A percentile compares a stretch with the other conserved stretches of the same genome.
These are phyloP conservation scores for Bugula neritina DNA, from an alignment of 2,888 invertebrate genomes.

Conservation along the genomic window DNA sequence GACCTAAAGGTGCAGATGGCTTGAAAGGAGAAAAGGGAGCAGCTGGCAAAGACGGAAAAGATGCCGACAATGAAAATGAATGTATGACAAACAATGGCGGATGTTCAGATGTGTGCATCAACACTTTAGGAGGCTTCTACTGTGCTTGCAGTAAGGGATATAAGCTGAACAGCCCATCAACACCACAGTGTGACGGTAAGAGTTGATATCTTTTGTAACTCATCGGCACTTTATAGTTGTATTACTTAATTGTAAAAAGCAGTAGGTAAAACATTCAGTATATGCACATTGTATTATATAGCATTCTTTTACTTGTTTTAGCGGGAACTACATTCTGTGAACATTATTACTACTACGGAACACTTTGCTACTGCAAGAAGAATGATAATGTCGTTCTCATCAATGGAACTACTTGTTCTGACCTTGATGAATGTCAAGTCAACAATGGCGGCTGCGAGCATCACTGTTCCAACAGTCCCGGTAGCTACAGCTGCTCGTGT, in stretches of 20 bases:
- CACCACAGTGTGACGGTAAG: slow-evolving; percentile 8
- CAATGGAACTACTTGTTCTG: slow-evolving; percentile 10
- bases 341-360: slow-evolving; percentile 24
- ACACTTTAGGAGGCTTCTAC: slow-evolving; percentile 14
- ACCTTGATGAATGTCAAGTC: neutral
- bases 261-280: too few relatives aligned
- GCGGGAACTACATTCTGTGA: slow-evolving; percentile 14
- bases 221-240: too few relatives aligned
- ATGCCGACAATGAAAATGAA: slow-evolving; percentile 23
- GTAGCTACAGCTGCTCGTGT: slow-evolving; percentile 17
- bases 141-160: slow-evolving; percentile 14
- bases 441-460: slow-evolving; percentile 22
- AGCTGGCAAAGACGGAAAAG: slow-evolving; percentile 26
- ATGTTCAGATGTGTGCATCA: slow-evolving; percentile 21
- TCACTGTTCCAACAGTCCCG: neutral
- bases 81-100: slow-evolving; percentile 20
- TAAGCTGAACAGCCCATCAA: neutral
- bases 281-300: too few relatives aligned
- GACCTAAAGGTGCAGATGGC: slow-evolving; percentile 28
- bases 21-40: slow-evolving; percentile 24
- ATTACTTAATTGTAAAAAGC: too few relatives aligned
- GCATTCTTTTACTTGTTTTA: too few relatives aligned
- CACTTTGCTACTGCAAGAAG: slow-evolving; percentile 15
- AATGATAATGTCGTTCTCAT: neutral
- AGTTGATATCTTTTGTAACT: too few relatives aligned